These are phyloP conservation scores for Balanococcus diminutus DNA, from an alignment of 2,888 invertebrate species.

Conservation along the genomic window DNA sequence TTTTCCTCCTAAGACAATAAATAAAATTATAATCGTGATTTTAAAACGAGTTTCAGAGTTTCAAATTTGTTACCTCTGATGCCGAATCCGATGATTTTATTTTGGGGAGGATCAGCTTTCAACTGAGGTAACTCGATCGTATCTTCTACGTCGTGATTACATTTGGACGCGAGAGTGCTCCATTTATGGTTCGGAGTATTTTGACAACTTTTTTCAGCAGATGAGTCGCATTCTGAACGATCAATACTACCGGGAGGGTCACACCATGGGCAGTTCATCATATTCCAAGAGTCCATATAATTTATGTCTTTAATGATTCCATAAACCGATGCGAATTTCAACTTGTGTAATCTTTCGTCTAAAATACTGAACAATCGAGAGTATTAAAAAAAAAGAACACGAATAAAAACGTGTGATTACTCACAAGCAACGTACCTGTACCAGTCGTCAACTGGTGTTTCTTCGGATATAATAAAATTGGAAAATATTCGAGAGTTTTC, in stretches of 20 bases:
- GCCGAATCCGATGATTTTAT: conserved; percentile 37
- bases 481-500: conserved; percentile 20
- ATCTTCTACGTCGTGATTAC: neutral
- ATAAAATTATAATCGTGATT: neutral
- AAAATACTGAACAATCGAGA: neutral
- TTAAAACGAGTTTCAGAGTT: neutral
- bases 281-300: conserved; percentile 35
- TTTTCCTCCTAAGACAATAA: conserved; percentile 30
- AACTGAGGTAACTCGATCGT: neutral
- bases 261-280: conserved; percentile 39
- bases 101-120: neutral
- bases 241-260: neutral
- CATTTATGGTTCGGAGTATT: neutral
- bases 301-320: conserved; percentile 35
- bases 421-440: neutral
- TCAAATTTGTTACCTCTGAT: conserved; percentile 30
- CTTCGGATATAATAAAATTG: neutral
- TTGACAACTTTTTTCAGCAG: neutral
- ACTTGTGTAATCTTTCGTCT: neutral
- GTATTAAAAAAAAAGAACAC: neutral
- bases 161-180: neutral
- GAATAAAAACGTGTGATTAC: neutral
- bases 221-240: neutral
- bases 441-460: neutral
- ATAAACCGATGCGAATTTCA: conserved; percentile 39